Evolutionary conservation across 1,140 invertebrate species (phyloP), one percentile per base, ranked within the genome.

Genomic region (Pogonomyrmex barbatus): DNA sequence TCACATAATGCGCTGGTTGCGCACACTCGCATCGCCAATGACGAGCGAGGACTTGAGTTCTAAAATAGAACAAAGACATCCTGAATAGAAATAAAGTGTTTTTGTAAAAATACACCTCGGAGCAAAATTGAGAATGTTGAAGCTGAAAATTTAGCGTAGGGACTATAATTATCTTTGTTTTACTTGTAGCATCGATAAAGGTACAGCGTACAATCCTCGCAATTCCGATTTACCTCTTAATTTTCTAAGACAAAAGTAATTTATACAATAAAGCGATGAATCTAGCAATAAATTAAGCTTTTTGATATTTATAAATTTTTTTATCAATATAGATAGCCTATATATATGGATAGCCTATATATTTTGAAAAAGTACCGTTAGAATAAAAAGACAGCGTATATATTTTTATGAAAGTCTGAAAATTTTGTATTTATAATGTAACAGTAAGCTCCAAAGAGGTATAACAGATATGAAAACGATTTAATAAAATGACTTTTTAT

Each of bases 1-100:
- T 42, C 45, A 10, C 47, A 39, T 54, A 79, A 54, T 50, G 77
- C 76, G 10, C 58, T 14, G 60, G 45, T 30, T 47, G 45, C 71
- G 42, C 30, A 42, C 58, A 30, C 52, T 68, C 60, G 36, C n/a
- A 36, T 30, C 79, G 54, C 42, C 78, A 12, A 33, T 10, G 4
- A 65, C 39, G 9, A 56, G 50, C 14, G 50, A 58, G 39, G 39
- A 63, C n/a, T 60, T 8, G 36, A 30, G 68, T 60, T 83, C 75
- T 83, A 83, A 24, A 83, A 83, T 83, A 83, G 79, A 83, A 60
- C 33, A 12, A 47, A 47, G 39, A 83, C 8, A 83, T 12, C 24
- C 52, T 17, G 42, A 75, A 54, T 75, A 36, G 76, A 81, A 81
- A 45, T 70, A 81, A 81, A 58, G 45, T 17, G 24, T 24, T 81